Conservation (phyloP, 2,888 invertebrate species). For the Elysia crispata region DNA sequence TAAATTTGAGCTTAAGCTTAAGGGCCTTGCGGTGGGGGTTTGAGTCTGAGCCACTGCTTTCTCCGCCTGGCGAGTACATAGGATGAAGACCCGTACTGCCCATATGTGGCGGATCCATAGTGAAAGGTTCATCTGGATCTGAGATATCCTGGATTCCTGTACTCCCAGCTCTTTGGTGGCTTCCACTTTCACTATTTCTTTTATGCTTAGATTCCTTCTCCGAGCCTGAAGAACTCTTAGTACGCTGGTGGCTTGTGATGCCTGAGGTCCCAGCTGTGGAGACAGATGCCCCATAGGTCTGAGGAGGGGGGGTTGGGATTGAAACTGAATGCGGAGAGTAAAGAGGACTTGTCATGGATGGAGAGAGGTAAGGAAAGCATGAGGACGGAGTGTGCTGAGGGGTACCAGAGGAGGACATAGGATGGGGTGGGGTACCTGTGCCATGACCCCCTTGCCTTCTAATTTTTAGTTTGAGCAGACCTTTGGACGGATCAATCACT, state of each 20-base stretch:
- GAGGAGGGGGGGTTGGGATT: conserved; percentile 41
- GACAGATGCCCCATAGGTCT: no score
- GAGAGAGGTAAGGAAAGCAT: conserved; percentile 38
- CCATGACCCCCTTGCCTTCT: conserved; percentile 54
- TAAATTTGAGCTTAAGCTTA: conserved; percentile 54
- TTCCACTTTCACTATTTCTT: conserved; percentile 52
- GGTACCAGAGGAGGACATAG: conserved; percentile 33
- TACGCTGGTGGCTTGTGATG: conserved; percentile 26
- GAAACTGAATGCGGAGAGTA: conserved; percentile 44
- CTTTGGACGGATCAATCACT: conserved; percentile 72
- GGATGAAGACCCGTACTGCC: no score
- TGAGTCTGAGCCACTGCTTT: conserved; percentile 57
- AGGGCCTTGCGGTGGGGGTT: conserved; percentile 51
- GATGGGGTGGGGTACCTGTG: conserved; percentile 43
- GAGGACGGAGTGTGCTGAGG: conserved; percentile 44
- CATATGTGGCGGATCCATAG: conserved; percentile 34
- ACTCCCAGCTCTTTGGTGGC: conserved; percentile 27
- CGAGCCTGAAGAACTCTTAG: conserved; percentile 47
- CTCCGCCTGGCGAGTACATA: conserved; percentile 51
- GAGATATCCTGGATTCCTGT: conserved; percentile 53
- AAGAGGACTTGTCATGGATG: conserved; percentile 42
- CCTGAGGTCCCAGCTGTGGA: background rate
- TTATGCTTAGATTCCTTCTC: conserved; percentile 53
- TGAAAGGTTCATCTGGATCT: conserved; percentile 56
- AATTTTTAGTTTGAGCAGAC: conserved; percentile 76